phyloP scores from a whole-genome alignment of 2,113 vertebrate genomes.

The Platycercus adscitus region DNA sequence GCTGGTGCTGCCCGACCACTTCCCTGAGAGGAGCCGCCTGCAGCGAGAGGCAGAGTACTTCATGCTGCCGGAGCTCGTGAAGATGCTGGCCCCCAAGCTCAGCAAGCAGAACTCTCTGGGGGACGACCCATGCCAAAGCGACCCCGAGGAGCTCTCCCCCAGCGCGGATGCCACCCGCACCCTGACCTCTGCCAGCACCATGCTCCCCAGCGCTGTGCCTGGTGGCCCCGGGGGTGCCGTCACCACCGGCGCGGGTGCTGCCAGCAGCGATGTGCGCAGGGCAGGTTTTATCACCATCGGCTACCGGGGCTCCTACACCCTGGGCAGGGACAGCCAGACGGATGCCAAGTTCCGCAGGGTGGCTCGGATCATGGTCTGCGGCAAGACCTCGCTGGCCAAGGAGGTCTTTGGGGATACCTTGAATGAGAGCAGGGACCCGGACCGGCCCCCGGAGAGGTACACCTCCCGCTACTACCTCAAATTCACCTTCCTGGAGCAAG shows the following conservation, averaged over 20 bases:
- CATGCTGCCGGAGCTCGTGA: constrained; percentile 87
- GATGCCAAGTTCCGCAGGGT: constrained; percentile 93
- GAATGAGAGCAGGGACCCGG: constrained; percentile 92
- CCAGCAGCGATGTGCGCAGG: constrained; percentile 71
- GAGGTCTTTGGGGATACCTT: constrained; percentile 95
- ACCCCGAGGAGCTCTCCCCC: constrained; percentile 87
- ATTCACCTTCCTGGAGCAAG: constrained; percentile 95
- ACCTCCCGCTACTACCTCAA: constrained; percentile 95
- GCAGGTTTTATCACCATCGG: constrained; percentile 93
- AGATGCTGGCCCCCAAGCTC: constrained; percentile 84
- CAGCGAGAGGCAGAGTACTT: constrained; percentile 94
- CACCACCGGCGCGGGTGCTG: fast-evolving
- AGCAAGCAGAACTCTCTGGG: constrained; percentile 90
- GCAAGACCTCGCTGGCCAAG: constrained; percentile 92
- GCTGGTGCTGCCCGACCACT: constrained; percentile 92
- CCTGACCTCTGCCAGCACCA: constrained; percentile 64
- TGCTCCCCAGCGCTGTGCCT: constrained; percentile 41
- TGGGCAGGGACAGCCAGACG: constrained; percentile 90
- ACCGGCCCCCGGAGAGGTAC: constrained; percentile 90
- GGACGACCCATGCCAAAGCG: constrained; percentile 86
- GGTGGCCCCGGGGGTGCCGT: not conserved
- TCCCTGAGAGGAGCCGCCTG: constrained; percentile 88
- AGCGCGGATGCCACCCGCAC: constrained; percentile 69
- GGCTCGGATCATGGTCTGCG: constrained; percentile 93
- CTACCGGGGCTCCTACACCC: constrained; percentile 90